phyloP scores from a whole-genome alignment of 2,113 vertebrate species.

The Notothenia coriiceps region DNA sequence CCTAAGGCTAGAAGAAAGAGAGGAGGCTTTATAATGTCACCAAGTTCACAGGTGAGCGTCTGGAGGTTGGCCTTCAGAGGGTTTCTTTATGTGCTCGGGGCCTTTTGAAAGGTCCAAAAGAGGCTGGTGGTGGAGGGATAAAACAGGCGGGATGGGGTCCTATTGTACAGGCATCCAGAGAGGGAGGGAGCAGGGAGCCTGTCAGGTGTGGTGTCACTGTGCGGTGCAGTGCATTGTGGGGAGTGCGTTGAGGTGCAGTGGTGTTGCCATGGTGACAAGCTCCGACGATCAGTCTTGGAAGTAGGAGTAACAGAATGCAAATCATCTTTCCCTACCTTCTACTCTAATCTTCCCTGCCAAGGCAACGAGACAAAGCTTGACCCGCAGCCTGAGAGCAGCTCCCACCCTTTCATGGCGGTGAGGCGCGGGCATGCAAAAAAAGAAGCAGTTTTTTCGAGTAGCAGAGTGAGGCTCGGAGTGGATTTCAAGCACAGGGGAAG shows the following conservation, averaged over 20 bases:
- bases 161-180: slow-evolving; percentile 12
- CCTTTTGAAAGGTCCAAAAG: background rate
- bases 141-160: background rate
- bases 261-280: slow-evolving; percentile 77
- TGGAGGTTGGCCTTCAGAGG: background rate
- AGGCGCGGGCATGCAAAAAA: slow-evolving; percentile 53
- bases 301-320: slow-evolving; percentile 62
- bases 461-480: slow-evolving; percentile 27
- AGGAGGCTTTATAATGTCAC: background rate
- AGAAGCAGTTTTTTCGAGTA: slow-evolving; percentile 18
- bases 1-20: background rate
- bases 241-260: slow-evolving; percentile 63
- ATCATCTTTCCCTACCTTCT: slow-evolving; percentile 49
- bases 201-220: slow-evolving; percentile 57
- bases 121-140: background rate
- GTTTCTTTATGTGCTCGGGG: background rate
- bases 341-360: slow-evolving; percentile 59
- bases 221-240: slow-evolving; percentile 59
- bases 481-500: slow-evolving; percentile 48
- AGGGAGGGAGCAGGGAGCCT: slow-evolving; percentile 7
- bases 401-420: slow-evolving; percentile 34
- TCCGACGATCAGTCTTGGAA: slow-evolving; percentile 53
- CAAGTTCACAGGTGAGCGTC: slow-evolving; percentile 22
- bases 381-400: slow-evolving; percentile 41
- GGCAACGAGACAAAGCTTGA: slow-evolving; percentile 55